A percentile compares a stretch with the other conserved stretches of the same genome.
phyloP scores from a whole-genome alignment of 1,140 invertebrate species.

The Temnothorax nylanderi region DNA sequence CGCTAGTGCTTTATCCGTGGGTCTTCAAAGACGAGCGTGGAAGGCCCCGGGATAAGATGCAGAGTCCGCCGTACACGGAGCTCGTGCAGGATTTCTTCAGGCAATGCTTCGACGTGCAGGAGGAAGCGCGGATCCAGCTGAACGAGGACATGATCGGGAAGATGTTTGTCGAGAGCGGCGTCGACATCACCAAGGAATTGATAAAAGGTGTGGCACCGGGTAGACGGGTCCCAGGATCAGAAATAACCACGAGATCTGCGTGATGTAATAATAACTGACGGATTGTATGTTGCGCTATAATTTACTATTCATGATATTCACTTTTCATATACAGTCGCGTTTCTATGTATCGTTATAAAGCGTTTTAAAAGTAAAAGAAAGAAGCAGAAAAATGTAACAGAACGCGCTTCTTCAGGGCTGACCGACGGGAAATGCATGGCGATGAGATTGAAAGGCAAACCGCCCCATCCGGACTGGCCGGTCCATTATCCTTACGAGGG shows the following conservation, averaged over 20 bases:
- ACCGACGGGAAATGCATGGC: slow-evolving; percentile 73
- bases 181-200: slow-evolving; percentile 71
- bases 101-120: slow-evolving; percentile 77
- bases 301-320: slow-evolving; percentile 7
- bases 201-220: slow-evolving; percentile 65
- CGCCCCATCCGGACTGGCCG: slow-evolving; percentile 78
- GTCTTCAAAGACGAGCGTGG: slow-evolving; percentile 76
- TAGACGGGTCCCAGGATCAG: background rate
- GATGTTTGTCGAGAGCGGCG: slow-evolving; percentile 75
- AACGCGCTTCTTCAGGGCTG: slow-evolving; percentile 64
- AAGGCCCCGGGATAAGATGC: slow-evolving; percentile 71
- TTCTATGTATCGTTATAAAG: background rate
- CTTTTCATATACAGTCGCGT: background rate
- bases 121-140: slow-evolving; percentile 73
- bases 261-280: slow-evolving; percentile 20
- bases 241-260: background rate
- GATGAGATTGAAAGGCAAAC: slow-evolving; percentile 75
- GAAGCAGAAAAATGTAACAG: background rate
- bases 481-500: slow-evolving; percentile 74
- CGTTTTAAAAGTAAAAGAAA: background rate
- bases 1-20: slow-evolving; percentile 79
- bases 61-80: slow-evolving; percentile 75
- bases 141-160: slow-evolving; percentile 72
- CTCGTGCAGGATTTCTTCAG: slow-evolving; percentile 74
- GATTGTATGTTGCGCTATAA: background rate